Evolutionary conservation across 1,140 invertebrate species (phyloP).

Genomic region (Cyphomyrmex costatus): DNA sequence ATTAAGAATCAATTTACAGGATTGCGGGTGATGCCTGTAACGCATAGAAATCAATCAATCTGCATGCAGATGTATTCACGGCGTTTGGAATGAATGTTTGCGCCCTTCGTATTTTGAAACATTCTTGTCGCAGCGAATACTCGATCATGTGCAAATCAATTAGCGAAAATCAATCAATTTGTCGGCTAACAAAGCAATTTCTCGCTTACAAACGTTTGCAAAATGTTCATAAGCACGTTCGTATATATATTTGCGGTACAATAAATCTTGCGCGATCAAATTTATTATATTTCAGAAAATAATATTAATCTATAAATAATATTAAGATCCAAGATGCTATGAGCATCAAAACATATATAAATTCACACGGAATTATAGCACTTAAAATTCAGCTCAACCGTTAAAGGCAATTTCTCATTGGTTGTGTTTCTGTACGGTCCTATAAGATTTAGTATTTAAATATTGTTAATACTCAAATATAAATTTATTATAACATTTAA

Average conservation of each 20-base stretch:
- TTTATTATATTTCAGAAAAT: constrained; percentile 1
- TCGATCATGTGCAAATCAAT: constrained; percentile 52
- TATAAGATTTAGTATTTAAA: no score
- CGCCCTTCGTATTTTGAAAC: constrained; percentile 60
- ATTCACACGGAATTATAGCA: no score
- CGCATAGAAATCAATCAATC: constrained; percentile 67
- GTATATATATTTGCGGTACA: neutral
- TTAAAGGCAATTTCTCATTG: no score
- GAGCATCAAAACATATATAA: no score
- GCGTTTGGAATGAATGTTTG: constrained; percentile 35
- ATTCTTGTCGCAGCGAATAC: constrained; percentile 56
- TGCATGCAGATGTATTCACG: constrained; percentile 52
- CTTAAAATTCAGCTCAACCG: no score
- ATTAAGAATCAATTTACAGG: constrained; percentile 69
- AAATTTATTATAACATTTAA: neutral
- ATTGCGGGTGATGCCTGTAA: constrained; percentile 60
- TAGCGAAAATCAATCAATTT: constrained; percentile 56
- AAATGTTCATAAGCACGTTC: constrained; percentile 2
- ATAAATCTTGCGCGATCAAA: neutral
- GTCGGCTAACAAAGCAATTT: constrained; percentile 19
- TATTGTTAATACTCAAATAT: no score
- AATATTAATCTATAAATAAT: no score
- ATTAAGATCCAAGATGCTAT: no score
- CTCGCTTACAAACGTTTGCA: constrained; percentile 12
- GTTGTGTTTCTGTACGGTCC: no score